Evolutionary conservation across 1,140 invertebrate species (phyloP), one percentile per base, ranked within the genome.

Genomic region (Achroia grisella): DNA sequence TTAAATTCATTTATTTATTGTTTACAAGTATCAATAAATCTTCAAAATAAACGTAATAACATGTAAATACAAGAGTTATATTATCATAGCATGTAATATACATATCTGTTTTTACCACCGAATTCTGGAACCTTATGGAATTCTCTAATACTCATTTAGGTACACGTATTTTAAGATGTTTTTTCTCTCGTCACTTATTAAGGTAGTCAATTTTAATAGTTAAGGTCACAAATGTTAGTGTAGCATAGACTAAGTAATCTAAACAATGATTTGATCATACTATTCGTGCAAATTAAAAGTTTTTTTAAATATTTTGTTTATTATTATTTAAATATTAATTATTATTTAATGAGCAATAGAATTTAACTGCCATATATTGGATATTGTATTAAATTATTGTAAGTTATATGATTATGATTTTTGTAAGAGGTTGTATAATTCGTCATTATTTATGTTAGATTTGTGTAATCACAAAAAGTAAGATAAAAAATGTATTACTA

Each of bases 101-200:
- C 60, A 56, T 63, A 60, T 60, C 47, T 53, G 44, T 54, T 37
- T 43, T 52, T 57, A 67, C 63, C 63, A 67, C 63, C 63, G 63
- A 60, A 40, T 46, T 56, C 42, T 30, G 17, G 17, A 37, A 57
- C 33, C 45, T 31, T 39, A 51, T 50, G 35, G 31, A 52, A 56
- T 55, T 41, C 30, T 47, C 17, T 12, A 56, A 56, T 61, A 56
- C 48, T 53, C 50, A 52, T 48, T 46, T 34, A 28, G 27, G 10
- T 36, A 44, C 41, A 42, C 10, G 31, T 47, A 42, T 55, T 50
- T 48, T 44, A 56, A 35, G 32, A 47, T 48, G 48, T 48, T 50
- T 51, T 48, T 59, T 60, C 59, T 66, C 53, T 66, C 53, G 62
- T 62, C 59, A 66, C 48, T 39, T 48, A 43, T 52, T 52, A 54